These are phyloP conservation scores for Zoroaster sp. DNA, from an alignment of 53 echinoderm and acorn worm genomes.

Conservation along the genomic window DNA sequence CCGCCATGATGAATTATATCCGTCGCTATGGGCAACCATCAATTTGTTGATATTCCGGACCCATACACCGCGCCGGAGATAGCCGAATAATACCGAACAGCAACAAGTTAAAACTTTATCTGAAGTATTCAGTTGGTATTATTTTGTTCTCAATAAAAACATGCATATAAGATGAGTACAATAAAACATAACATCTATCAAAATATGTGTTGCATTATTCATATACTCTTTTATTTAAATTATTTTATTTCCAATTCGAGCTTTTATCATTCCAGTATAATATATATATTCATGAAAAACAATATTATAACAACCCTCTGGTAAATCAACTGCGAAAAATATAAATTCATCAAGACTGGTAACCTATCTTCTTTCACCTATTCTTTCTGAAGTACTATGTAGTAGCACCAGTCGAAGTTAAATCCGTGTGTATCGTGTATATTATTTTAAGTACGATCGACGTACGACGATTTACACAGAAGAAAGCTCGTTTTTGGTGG, in stretches of 20 bases:
- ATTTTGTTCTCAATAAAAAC: background rate
- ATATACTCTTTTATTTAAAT: background rate
- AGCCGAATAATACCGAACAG: conserved; percentile 1
- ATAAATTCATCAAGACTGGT: background rate
- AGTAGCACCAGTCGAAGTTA: background rate
- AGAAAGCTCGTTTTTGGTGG: too few species aligned
- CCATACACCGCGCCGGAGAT: too few species aligned
- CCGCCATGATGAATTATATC: conserved; percentile 74
- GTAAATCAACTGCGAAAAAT: conserved; percentile 1
- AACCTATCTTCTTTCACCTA: background rate
- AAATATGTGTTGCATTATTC: background rate
- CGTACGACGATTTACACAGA: too few species aligned
- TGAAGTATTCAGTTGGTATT: background rate
- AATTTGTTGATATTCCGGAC: conserved; percentile 53
- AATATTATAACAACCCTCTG: background rate
- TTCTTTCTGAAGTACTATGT: background rate
- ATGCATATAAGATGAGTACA: background rate
- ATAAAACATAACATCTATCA: background rate
- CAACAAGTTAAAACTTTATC: background rate
- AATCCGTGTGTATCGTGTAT: background rate
- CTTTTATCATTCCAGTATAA: background rate
- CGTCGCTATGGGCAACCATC: conserved; percentile 42
- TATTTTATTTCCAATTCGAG: background rate
- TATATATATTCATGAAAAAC: background rate
- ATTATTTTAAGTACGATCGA: background rate